These are phyloP conservation scores for Lordiphosa collinella DNA, from an alignment of 1,140 invertebrate genomes.

Conservation along the genomic window DNA sequence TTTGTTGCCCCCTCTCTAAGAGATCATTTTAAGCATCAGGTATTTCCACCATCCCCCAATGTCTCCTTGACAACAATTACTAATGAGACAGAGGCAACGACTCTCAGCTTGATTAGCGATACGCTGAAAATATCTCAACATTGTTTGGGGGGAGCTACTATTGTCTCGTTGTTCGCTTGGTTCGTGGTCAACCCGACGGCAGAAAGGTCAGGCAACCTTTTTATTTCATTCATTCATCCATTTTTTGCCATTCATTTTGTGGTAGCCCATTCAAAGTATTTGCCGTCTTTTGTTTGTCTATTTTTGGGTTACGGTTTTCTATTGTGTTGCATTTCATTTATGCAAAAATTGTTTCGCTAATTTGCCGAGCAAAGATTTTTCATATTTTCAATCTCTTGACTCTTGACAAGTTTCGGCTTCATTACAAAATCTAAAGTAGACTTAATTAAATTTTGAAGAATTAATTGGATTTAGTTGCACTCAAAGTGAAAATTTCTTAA, in stretches of 20 bases:
- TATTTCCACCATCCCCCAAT: background rate
- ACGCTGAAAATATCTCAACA: conserved; percentile 16
- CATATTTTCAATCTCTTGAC: conserved; percentile 36
- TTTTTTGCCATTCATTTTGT: conserved; percentile 24
- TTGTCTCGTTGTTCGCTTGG: conserved; percentile 24
- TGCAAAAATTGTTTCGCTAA: conserved; percentile 53
- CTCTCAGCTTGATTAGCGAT: conserved; percentile 33
- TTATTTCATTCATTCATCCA: conserved; percentile 23
- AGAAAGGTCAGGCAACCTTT: conserved; percentile 36
- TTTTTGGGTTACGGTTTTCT: conserved; percentile 50
- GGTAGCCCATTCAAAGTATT: conserved; percentile 27
- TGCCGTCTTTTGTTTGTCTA: conserved; percentile 52
- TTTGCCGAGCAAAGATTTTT: conserved; percentile 52
- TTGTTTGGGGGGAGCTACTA: background rate
- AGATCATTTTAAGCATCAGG: too few species aligned
- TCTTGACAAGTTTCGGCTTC: conserved; percentile 29
- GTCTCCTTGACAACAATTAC: background rate
- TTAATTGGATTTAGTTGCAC: background rate
- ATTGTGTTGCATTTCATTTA: conserved; percentile 51
- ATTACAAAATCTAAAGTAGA: background rate
- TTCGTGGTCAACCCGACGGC: conserved; percentile 14
- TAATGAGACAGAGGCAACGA: conserved; percentile 4
- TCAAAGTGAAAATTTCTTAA: conserved; percentile 34
- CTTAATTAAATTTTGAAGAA: conserved; percentile 6
- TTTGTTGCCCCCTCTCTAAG: background rate